These are phyloP conservation scores for Caenorhabditis plicata DNA, from an alignment of 2,888 invertebrate species.

Conservation along the genomic window DNA sequence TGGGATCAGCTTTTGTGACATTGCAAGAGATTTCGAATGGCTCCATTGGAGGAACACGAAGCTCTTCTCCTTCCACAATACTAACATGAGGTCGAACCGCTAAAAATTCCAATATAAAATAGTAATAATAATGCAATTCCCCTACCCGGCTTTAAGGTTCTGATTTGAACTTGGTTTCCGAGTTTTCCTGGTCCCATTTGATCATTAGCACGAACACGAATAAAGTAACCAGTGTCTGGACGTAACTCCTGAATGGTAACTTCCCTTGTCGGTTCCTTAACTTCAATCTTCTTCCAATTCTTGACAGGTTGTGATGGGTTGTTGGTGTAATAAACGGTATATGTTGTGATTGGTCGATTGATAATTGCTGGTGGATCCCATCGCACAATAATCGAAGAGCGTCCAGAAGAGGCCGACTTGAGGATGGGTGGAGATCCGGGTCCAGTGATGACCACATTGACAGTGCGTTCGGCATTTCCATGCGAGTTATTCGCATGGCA, in stretches of 20 bases:
- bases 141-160: slow-evolving; percentile 58
- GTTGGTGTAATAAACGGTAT: slow-evolving; percentile 64
- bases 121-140: too few relatives aligned
- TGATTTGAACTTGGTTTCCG: slow-evolving; percentile 57
- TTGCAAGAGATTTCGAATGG: slow-evolving; percentile 61
- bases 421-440: slow-evolving; percentile 59
- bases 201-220: slow-evolving; percentile 62
- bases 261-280: slow-evolving; percentile 54
- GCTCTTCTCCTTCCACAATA: slow-evolving; percentile 61
- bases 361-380: slow-evolving; percentile 62
- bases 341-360: slow-evolving; percentile 61
- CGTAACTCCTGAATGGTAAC: slow-evolving; percentile 52
- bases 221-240: slow-evolving; percentile 58
- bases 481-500: slow-evolving; percentile 58
- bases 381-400: slow-evolving; percentile 41
- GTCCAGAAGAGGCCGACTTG: slow-evolving; percentile 49
- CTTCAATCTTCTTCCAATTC: slow-evolving; percentile 58
- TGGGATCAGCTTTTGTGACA: slow-evolving; percentile 61
- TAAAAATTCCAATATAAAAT: too few relatives aligned
- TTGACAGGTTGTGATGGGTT: slow-evolving; percentile 59
- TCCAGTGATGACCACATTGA: slow-evolving; percentile 57
- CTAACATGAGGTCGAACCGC: slow-evolving; percentile 58
- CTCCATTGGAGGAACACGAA: slow-evolving; percentile 54
- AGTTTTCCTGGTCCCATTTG: slow-evolving; percentile 60
- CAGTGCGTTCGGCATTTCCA: slow-evolving; percentile 49